Conservation (phyloP, 1,140 invertebrate species). For the Ceratitis capitata region DNA sequence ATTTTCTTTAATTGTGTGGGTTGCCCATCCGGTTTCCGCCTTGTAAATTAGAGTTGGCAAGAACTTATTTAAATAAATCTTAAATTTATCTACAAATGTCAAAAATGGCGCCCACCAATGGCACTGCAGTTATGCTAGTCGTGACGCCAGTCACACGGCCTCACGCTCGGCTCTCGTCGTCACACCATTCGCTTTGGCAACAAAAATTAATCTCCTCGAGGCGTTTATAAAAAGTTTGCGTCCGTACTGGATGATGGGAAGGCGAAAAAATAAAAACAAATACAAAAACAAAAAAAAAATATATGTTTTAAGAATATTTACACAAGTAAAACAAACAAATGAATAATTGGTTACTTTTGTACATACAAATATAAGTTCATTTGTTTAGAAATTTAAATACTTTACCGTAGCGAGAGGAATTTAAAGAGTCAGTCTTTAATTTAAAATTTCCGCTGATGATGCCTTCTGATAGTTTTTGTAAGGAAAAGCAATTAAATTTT, state of each 20-base stretch:
- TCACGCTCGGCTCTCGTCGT: not conserved
- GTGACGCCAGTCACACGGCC: not conserved
- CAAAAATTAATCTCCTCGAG: constrained; percentile 10
- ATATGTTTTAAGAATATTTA: not conserved
- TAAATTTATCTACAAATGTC: constrained; percentile 24
- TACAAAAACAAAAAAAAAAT: not conserved
- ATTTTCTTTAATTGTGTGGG: constrained; percentile 35
- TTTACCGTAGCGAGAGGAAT: too few species aligned
- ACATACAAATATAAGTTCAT: not conserved
- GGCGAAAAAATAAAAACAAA: not conserved
- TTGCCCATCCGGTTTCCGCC: constrained; percentile 21
- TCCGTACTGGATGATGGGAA: not conserved
- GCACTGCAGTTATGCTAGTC: not conserved
- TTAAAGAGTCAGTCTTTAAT: too few species aligned
- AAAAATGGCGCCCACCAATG: constrained; percentile 28
- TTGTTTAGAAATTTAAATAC: too few species aligned
- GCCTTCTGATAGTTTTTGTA: too few species aligned
- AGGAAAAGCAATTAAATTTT: too few species aligned
- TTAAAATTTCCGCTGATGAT: too few species aligned
- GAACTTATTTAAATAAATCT: constrained; percentile 37
- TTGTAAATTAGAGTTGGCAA: constrained; percentile 26
- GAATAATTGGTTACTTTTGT: not conserved
- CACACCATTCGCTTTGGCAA: not conserved
- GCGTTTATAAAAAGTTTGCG: not conserved
- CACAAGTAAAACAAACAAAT: not conserved